Evolutionary conservation across 2,888 invertebrate species (phyloP), one percentile per base, ranked within the genome.

Genomic region (Metalampra italica): DNA sequence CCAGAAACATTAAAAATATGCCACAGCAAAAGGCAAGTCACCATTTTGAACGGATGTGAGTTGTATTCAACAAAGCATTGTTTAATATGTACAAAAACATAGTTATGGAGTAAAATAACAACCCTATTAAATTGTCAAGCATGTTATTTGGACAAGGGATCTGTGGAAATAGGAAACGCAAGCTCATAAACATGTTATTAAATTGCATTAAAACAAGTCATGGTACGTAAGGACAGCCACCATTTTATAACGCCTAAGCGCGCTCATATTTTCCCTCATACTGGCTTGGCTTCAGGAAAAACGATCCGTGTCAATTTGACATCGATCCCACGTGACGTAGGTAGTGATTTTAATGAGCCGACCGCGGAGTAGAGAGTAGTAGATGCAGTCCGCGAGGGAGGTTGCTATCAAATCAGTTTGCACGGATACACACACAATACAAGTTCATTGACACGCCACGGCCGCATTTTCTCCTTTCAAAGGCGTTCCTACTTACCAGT

Each of bases 401-500:
- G 88, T 87, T 87, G 89, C 87, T 90, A 90, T 90, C 90, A 90
- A 90, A 90, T 90, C 90, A 90, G 87, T 89, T 89, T 89, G 90
- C 89, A 90, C 90, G 89, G 89, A 88, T 88, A 90, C 88, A 89
- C 89, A 90, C 89, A 88, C 90, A 90, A 89, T 90, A 89, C 89
- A 90, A 90, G 90, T 90, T 90, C 90, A 90, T 90, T 90, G 90
- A 90, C 90, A 90, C 90, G 89, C 88, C 89, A 89, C 90, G 89
- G 89, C 89, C 89, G 90, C 90, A 87, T 89, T 90, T 90, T 89
- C 89, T 88, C 88, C 85, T 84, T 81, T 72, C 77, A 81, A 87
- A 86, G 82, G 80, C 82, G 85, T 84, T 81, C 71, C 73, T 78
- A 94, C 95, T 96, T 91, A 96, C 97, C 97, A 97, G 85, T 96